These are phyloP conservation scores for Gulo gulo DNA, from an alignment of 2,113 vertebrate genomes.

Conservation along the genomic window DNA sequence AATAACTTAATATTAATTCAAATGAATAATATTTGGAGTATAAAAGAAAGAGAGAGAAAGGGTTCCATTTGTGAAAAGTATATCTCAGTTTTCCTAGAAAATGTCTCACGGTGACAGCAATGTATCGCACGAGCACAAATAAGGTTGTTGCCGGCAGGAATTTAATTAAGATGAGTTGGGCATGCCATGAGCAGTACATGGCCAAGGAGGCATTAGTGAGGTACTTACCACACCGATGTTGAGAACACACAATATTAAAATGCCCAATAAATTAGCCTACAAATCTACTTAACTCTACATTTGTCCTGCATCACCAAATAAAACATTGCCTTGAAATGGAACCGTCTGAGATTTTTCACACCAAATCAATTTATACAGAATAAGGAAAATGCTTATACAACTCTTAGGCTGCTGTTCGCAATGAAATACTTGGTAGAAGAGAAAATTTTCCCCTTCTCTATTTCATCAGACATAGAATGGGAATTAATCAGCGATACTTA, in stretches of 20 bases:
- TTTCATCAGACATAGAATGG: background rate
- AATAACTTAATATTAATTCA: slow-evolving; percentile 58
- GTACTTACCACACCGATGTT: background rate
- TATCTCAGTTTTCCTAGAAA: slow-evolving; percentile 44
- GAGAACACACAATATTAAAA: slow-evolving; percentile 19
- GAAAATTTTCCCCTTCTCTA: background rate
- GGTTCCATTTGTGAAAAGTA: background rate
- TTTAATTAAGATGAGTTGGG: slow-evolving; percentile 66
- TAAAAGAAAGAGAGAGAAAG: background rate
- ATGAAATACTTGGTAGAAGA: background rate
- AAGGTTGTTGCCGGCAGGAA: slow-evolving; percentile 30
- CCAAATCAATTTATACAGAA: slow-evolving; percentile 40
- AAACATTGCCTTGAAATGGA: slow-evolving; percentile 43
- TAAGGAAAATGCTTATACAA: slow-evolving; percentile 39
- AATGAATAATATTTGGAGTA: slow-evolving; percentile 26
- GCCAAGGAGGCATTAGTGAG: background rate
- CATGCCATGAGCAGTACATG: background rate
- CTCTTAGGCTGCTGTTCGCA: background rate
- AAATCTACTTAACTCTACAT: background rate
- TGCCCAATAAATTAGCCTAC: slow-evolving; percentile 8
- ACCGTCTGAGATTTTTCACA: slow-evolving; percentile 34
- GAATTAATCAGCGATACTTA: slow-evolving; percentile 45
- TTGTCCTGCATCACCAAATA: slow-evolving; percentile 28
- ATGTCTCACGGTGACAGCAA: slow-evolving; percentile 7
- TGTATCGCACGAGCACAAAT: slow-evolving; percentile 43